Conservation (phyloP, 2,888 invertebrate genomes). For the Gerris lacustris region DNA sequence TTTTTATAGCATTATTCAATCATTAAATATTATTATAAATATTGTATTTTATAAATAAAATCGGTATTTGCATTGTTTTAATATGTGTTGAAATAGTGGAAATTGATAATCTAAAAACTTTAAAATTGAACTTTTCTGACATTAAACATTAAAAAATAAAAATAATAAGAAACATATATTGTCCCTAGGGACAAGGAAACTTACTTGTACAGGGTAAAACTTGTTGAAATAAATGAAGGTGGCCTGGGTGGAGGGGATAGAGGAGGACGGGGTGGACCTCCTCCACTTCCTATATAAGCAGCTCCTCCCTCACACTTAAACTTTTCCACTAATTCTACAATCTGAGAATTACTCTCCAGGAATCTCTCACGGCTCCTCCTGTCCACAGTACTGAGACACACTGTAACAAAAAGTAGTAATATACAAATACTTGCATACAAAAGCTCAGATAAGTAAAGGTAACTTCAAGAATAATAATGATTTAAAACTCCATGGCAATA, state of each 20-base stretch:
- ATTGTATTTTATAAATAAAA: too few species aligned
- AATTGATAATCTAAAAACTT: too few species aligned
- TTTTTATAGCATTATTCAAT: too few species aligned
- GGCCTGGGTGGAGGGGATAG: constrained; percentile 39
- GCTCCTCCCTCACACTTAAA: constrained; percentile 75
- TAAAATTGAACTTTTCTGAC: too few species aligned
- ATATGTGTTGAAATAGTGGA: too few species aligned
- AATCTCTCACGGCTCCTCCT: constrained; percentile 78
- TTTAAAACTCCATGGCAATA: too few species aligned
- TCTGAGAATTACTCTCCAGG: constrained; percentile 85
- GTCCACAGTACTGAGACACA: constrained; percentile 64
- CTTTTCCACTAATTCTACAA: constrained; percentile 78
- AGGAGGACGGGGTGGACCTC: constrained; percentile 31
- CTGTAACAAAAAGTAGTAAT: constrained; percentile 38
- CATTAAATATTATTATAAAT: too few species aligned
- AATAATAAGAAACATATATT: too few species aligned
- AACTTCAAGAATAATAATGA: not conserved
- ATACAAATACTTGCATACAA: not conserved
- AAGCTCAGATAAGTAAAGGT: not conserved
- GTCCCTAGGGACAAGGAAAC: constrained; percentile 7
- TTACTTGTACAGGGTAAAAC: constrained; percentile 30
- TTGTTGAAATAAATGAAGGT: constrained; percentile 52
- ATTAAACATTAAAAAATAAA: too few species aligned
- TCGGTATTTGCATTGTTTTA: too few species aligned
- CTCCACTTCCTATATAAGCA: constrained; percentile 33